phyloP scores from a whole-genome alignment of 2,113 vertebrate genomes.

The Centropus bengalensis region DNA sequence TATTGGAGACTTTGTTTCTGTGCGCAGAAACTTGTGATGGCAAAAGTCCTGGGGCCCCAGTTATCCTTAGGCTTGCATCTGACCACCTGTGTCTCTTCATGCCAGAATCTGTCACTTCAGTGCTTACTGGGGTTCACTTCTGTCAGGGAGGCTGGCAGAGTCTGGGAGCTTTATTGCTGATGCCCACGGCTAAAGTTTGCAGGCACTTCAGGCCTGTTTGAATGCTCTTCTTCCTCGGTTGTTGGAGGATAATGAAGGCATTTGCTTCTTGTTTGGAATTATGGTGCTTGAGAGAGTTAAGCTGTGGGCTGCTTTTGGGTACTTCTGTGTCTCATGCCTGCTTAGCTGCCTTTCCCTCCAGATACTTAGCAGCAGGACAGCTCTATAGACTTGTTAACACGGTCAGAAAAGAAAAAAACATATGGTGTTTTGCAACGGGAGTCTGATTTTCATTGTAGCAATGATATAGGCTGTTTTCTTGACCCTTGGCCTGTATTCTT shows the following conservation, averaged over 20 bases:
- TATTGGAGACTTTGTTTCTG: neutral
- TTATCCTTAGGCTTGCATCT: neutral
- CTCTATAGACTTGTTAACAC: neutral
- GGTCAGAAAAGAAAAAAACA: neutral
- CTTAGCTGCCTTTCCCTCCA: neutral
- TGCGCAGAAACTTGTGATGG: neutral
- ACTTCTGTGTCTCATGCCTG: neutral
- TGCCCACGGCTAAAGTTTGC: neutral
- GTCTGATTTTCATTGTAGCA: neutral
- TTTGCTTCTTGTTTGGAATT: neutral
- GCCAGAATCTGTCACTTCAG: neutral
- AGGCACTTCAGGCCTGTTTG: neutral
- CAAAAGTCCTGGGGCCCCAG: neutral
- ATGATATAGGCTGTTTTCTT: neutral
- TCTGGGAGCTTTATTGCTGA: neutral
- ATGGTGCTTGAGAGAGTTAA: neutral
- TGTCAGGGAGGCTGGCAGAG: neutral
- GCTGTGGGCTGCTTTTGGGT: neutral
- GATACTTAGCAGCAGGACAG: neutral
- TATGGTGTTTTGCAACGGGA: neutral
- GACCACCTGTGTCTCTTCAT: neutral
- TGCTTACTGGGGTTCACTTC: neutral
- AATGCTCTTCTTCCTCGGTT: neutral
- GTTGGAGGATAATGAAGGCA: neutral
- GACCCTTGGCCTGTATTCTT: neutral